Conservation (phyloP, 2,113 vertebrate genomes). For the Ondatra zibethicus region DNA sequence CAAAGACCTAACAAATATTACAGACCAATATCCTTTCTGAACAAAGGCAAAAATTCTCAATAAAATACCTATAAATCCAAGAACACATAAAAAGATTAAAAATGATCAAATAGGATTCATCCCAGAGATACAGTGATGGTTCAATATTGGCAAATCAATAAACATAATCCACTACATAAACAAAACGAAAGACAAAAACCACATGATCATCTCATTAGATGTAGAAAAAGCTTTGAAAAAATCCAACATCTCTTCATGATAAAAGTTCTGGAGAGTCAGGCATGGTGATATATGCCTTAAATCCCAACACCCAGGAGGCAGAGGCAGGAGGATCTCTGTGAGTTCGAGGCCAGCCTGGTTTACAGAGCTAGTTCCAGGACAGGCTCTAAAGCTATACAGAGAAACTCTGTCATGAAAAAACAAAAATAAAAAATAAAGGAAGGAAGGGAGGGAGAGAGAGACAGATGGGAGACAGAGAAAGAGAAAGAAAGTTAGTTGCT, state of each 20-base stretch:
- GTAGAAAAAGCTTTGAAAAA: background rate
- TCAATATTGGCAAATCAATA: background rate
- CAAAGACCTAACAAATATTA: too few relatives aligned
- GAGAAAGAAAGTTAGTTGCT: background rate
- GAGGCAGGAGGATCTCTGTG: background rate
- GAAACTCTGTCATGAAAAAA: background rate
- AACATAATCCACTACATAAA: background rate
- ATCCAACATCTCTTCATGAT: background rate
- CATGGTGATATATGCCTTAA: background rate
- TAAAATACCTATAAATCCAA: background rate
- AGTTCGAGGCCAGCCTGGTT: background rate
- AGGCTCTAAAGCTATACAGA: background rate
- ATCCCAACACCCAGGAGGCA: background rate
- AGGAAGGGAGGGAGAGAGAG: too few relatives aligned
- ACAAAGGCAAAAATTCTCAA: too few relatives aligned
- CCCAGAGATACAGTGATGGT: background rate
- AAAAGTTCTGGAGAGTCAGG: background rate
- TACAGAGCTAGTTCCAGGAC: background rate
- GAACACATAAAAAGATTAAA: background rate
- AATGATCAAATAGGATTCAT: background rate
- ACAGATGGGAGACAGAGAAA: too few relatives aligned
- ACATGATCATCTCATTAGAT: background rate
- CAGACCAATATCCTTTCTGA: too few relatives aligned
- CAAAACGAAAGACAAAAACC: background rate
- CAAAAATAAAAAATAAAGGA: too few relatives aligned